These are phyloP conservation scores for Noturus placidus DNA, from an alignment of 2,113 vertebrate species.

Conservation along the genomic window DNA sequence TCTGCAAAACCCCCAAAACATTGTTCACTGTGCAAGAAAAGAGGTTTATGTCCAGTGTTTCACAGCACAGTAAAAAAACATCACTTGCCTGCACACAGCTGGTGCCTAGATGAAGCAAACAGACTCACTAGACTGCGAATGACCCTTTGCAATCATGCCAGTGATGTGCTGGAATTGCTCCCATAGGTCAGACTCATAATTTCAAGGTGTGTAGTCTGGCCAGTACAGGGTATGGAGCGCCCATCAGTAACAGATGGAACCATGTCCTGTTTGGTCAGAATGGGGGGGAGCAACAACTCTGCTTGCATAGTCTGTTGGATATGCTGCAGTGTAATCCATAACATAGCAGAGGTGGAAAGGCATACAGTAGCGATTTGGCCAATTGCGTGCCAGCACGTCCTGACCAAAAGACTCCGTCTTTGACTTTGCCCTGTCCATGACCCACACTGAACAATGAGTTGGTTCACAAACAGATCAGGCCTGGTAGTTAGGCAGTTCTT, in stretches of 20 bases:
- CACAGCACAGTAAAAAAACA: not conserved
- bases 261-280: not conserved
- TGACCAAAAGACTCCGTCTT: not conserved
- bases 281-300: not conserved
- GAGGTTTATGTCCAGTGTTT: not conserved
- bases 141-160: constrained; percentile 1
- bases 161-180: constrained; percentile 1
- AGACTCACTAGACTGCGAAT: not conserved
- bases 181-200: not conserved
- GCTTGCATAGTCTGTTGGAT: not conserved
- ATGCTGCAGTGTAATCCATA: not conserved
- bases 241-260: not conserved
- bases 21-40: not conserved
- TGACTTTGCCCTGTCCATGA: not conserved
- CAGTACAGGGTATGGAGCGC: not conserved
- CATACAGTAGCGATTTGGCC: not conserved
- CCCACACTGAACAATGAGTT: not conserved
- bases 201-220: not conserved
- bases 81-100: not conserved
- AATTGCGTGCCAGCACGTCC: not conserved
- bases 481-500: not conserved
- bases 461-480: not conserved
- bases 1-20: not conserved
- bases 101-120: not conserved
- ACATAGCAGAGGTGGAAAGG: not conserved